These are phyloP conservation scores for Crenuchus spilurus DNA, from an alignment of 2,797 vertebrate species.

Conservation along the genomic window DNA sequence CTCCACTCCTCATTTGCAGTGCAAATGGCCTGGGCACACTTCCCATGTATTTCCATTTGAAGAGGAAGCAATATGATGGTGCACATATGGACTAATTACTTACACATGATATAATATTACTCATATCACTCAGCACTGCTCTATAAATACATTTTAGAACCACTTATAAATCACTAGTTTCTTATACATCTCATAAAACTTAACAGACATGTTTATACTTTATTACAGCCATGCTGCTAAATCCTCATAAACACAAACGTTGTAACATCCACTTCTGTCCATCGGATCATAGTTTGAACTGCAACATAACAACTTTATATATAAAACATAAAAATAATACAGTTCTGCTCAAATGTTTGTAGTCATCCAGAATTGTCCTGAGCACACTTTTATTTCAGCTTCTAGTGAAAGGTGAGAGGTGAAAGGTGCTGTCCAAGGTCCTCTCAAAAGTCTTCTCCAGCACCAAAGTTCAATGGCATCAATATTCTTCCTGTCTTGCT, in stretches of 20 bases:
- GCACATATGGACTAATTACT: not conserved
- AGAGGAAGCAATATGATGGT: not conserved
- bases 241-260: constrained; percentile 1
- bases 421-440: too few relatives aligned
- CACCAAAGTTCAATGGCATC: too few relatives aligned
- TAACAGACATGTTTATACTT: constrained; percentile 5
- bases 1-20: not conserved
- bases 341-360: too few relatives aligned
- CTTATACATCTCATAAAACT: constrained; percentile 29
- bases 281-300: not conserved
- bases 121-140: not conserved
- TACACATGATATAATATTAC: not conserved
- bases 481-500: too few relatives aligned
- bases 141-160: constrained; percentile 21
- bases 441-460: too few relatives aligned
- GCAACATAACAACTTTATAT: too few relatives aligned
- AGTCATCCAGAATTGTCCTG: too few relatives aligned
- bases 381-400: too few relatives aligned
- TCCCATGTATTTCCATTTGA: not conserved
- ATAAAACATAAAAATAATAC: too few relatives aligned
- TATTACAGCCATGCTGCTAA: not conserved
- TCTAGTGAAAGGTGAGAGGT: too few relatives aligned
- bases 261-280: too few relatives aligned
- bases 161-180: constrained; percentile 1
- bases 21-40: not conserved